Percentiles rank a stretch among this genome's conserved stretches.
phyloP scores from a whole-genome alignment of 2,113 vertebrate species.

The Albula goreensis region DNA sequence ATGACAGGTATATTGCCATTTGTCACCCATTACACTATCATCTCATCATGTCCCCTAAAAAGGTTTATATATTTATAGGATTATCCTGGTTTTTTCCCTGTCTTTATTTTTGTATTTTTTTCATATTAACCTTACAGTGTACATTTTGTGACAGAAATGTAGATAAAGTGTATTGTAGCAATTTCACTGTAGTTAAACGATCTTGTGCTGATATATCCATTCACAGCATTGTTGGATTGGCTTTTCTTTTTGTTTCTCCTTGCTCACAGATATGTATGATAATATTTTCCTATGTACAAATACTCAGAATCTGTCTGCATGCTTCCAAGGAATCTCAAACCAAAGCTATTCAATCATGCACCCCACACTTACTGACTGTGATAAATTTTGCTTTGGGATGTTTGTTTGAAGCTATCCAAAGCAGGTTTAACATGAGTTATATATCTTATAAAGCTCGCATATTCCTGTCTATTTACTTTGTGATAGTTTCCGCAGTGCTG shows the following conservation, averaged over 20 bases:
- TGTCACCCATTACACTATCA: slow-evolving; percentile 52
- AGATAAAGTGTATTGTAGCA: slow-evolving; percentile 52
- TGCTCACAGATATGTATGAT: not conserved
- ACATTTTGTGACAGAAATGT: slow-evolving; percentile 52
- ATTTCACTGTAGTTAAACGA: slow-evolving; percentile 51
- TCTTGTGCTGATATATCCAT: slow-evolving; percentile 50
- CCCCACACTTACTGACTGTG: slow-evolving; percentile 13
- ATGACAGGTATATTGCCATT: slow-evolving; percentile 52
- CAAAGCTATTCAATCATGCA: slow-evolving; percentile 22
- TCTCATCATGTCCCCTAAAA: slow-evolving; percentile 41
- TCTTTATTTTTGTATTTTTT: not conserved
- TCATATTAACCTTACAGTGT: slow-evolving; percentile 32
- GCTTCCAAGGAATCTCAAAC: slow-evolving; percentile 9
- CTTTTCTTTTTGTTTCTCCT: not conserved
- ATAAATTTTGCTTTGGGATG: not conserved
- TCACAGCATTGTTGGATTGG: slow-evolving; percentile 48
- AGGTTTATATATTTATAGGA: not conserved
- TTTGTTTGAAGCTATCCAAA: slow-evolving; percentile 22
- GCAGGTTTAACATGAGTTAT: slow-evolving; percentile 15
- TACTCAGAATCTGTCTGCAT: slow-evolving; percentile 21
- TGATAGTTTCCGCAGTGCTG: slow-evolving; percentile 18
- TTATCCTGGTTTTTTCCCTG: slow-evolving; percentile 39
- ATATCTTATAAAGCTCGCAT: not conserved
- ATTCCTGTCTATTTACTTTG: slow-evolving; percentile 15
- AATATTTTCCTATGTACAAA: slow-evolving; percentile 20